A percentile compares a stretch with the other conserved stretches of the same genome.
These are phyloP conservation scores for Hybos culiciformis DNA, from an alignment of 2,888 invertebrate species.

Conservation along the genomic window DNA sequence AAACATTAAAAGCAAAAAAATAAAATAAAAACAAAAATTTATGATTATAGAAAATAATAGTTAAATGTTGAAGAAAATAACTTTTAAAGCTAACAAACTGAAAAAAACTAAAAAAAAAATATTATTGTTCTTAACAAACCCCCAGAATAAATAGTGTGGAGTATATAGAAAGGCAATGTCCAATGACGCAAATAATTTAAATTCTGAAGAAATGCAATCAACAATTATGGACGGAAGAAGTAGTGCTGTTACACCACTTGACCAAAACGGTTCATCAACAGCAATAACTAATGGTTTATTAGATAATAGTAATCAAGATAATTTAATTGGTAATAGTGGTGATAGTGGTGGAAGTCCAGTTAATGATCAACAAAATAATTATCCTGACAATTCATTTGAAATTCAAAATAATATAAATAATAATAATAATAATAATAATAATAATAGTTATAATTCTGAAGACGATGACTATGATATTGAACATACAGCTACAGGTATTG, in stretches of 20 bases:
- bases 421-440: conserved; percentile 2
- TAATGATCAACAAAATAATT: conserved; percentile 4
- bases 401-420: conserved; percentile 4
- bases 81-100: background rate
- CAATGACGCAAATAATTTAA: conserved; percentile 1
- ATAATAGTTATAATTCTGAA: conserved; percentile 2
- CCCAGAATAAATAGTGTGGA: background rate
- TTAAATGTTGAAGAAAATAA: background rate
- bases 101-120: background rate
- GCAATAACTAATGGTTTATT: background rate
- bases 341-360: conserved; percentile 4
- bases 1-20: no score
- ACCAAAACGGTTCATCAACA: conserved; percentile 13
- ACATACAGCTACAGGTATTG: background rate
- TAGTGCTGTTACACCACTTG: conserved; percentile 16
- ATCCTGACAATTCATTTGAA: conserved; percentile 8
- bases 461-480: conserved; percentile 10
- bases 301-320: conserved; percentile 5
- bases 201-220: conserved; percentile 14
- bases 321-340: conserved; percentile 6
- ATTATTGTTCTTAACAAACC: background rate
- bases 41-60: background rate
- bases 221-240: conserved; percentile 17
- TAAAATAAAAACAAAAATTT: no score
- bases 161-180: background rate